Conservation (phyloP, 1,140 invertebrate species). For the Orchesella cincta region DNA sequence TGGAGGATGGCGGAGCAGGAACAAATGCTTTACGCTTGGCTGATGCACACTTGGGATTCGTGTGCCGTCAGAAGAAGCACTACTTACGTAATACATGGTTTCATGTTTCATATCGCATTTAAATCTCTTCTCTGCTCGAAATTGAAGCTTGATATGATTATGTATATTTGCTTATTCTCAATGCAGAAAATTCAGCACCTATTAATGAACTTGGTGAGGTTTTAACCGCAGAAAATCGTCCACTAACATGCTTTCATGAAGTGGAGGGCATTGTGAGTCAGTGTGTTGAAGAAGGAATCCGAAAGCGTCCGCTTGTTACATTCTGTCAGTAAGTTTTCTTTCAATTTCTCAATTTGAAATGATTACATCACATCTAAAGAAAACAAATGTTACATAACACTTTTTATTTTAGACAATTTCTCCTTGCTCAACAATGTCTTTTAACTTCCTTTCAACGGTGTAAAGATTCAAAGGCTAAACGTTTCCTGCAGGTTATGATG, state of each 20-base stretch:
- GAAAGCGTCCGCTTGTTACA: no score
- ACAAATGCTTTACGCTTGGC: not conserved
- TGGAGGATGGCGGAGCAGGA: constrained; percentile 6
- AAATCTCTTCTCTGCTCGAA: no score
- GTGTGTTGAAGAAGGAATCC: not conserved
- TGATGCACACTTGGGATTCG: constrained; percentile 8
- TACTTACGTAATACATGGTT: not conserved
- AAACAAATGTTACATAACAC: not conserved
- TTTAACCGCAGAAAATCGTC: not conserved
- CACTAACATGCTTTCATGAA: not conserved
- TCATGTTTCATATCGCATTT: not conserved
- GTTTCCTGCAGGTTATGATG: not conserved
- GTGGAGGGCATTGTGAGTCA: not conserved
- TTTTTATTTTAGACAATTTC: not conserved
- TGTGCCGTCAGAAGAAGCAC: not conserved
- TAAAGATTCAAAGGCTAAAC: not conserved
- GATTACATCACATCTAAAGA: not conserved
- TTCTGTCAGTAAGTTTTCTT: constrained; percentile 8
- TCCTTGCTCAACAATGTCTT: not conserved
- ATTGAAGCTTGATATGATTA: not conserved
- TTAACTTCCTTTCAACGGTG: not conserved
- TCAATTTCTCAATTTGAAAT: not conserved
- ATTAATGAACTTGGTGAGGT: not conserved
- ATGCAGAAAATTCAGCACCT: not conserved
- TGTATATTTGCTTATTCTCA: not conserved